Evolutionary conservation across 2,113 vertebrate species (phyloP), one percentile per base, ranked within the genome.

Genomic region (Pleuronectes platessa): DNA sequence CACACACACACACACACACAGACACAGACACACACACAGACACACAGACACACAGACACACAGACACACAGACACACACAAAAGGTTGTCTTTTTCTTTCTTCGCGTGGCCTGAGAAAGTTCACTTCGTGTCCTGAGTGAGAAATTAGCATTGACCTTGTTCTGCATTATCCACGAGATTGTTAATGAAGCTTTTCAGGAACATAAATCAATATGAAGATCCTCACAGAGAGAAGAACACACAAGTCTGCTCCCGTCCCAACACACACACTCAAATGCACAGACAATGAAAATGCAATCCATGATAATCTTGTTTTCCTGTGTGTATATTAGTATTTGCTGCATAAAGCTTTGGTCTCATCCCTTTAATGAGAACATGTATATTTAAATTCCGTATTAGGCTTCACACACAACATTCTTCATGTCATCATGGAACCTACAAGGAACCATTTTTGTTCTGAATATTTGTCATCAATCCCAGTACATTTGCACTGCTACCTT

Each of bases 181-280:
- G 68, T 20, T 54, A 58, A 60, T 63, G 63, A 4, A 63, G 69
- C 66, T 24, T n/a, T 59, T 17, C 14, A 0, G 58, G 63, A 54
- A 17, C 7, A 62, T 37, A 31, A 31, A 85, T 85, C 82, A 67
- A 87, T 84, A 83, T 65, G 18, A 61, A 72, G 45, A 23, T 5
- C 2, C 58, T 59, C 15, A 27, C 26, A 53, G 3, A 65, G 21
- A 14, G 21, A 18, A 53, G 21, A 61, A 23, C 11, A 63, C 56
- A 68, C 47, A 15, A 1, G 6, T 5, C 5, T 13, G 26, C 59
- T 37, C 35, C 35, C 35, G 2, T 37, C 12, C 14, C 65, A 23
- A 21, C 69, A 23, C 11, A 63, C 53, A 68, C 54, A 15, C 14
- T 10, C 31, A 37, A 5, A 58, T n/a, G 18, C 55, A 56, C 55